Evolutionary conservation across 2,888 invertebrate genomes (phyloP), one percentile per base, ranked within the genome.

Genomic region (Scaptodrosophila latifasciaeformis): DNA sequence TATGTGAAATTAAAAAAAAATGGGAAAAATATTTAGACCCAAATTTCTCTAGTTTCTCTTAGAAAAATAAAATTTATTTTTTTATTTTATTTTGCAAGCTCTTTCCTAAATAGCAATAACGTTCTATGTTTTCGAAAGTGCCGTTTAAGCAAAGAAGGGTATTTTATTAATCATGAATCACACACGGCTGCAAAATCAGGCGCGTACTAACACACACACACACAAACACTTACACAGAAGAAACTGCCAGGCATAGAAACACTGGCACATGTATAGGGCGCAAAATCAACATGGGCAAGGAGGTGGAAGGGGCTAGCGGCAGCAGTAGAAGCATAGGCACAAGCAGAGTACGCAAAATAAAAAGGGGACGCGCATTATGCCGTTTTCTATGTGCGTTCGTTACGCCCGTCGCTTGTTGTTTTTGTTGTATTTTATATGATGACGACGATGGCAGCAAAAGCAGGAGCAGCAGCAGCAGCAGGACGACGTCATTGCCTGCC

Each of bases 321-420:
- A n/a, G n/a, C n/a, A n/a, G n/a, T n/a, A n/a, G n/a, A n/a, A n/a
- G n/a, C n/a, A n/a, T n/a, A n/a, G n/a, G n/a, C n/a, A n/a, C n/a
- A n/a, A n/a, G n/a, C n/a, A n/a, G 40, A 47, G 54, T 44, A 29
- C 15, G 24, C 42, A 6, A 45, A 29, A 39, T 50, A 40, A 62
- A 71, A 68, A 80, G 63, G 75, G 75, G 75, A 76, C 75, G 75
- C 75, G 51, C 49, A 77, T 80, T 76, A 74, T 80, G 78, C 55
- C 78, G 54, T 63, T 80, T 63, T 77, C 77, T 64, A 72, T 59
- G 65, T 62, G 77, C 65, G 69, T 80, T 80, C 78, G 67, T 56
- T 54, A 49, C 53, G 37, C 56, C 34, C 59, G 59, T 49, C 58
- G 55, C 51, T 30, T 44, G 35, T 47, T 24, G 43, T 27, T n/a